Evolutionary conservation across 2,888 invertebrate species (phyloP).

Genomic region (Ophonus ardosiacus): DNA sequence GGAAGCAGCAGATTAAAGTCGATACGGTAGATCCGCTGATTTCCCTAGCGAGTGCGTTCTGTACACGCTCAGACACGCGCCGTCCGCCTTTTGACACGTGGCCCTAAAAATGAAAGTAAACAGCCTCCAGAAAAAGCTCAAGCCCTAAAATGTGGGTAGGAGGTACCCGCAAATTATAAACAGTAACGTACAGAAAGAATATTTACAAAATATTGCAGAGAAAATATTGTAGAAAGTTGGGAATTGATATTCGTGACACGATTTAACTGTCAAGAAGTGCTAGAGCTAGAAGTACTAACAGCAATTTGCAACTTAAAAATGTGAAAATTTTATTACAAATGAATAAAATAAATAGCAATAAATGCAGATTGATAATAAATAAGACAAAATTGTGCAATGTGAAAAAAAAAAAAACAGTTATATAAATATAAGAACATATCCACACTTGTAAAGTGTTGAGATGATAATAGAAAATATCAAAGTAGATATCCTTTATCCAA

Average conservation of each 20-base stretch:
- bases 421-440: too few relatives aligned
- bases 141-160: conserved; percentile 32
- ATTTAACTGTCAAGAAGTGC: not conserved
- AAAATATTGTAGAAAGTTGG: not conserved
- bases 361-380: too few relatives aligned
- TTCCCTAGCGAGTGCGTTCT: conserved; percentile 42
- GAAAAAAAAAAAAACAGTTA: too few relatives aligned
- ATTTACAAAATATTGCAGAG: not conserved
- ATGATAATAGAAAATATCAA: too few relatives aligned
- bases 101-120: conserved; percentile 58
- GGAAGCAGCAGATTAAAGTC: conserved; percentile 49
- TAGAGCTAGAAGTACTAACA: too few relatives aligned
- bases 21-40: conserved; percentile 55
- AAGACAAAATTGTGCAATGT: too few relatives aligned
- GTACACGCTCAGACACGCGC: conserved; percentile 29
- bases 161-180: not conserved
- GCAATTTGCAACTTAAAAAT: not conserved
- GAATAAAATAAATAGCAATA: not conserved
- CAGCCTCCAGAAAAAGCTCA: conserved; percentile 37
- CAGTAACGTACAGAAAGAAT: conserved; percentile 8
- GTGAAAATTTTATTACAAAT: not conserved
- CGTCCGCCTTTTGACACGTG: conserved; percentile 59
- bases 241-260: not conserved
- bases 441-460: too few relatives aligned
- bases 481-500: too few relatives aligned